Evolutionary conservation across 2,888 invertebrate genomes (phyloP).

Genomic region (Andrena praecox): DNA sequence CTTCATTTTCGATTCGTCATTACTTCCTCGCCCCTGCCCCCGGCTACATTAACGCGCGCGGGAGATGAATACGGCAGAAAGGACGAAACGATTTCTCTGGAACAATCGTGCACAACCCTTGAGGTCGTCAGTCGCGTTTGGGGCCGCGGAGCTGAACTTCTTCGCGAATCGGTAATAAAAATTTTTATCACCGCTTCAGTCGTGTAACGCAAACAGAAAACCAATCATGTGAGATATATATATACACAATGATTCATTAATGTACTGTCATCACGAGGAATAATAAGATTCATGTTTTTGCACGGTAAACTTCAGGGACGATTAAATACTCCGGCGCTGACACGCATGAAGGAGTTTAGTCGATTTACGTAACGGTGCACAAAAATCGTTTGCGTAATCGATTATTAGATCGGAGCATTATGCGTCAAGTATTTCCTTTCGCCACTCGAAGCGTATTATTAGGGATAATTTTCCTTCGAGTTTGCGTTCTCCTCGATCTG

Average conservation of each 20-base stretch:
- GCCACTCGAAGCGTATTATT: slow-evolving; percentile 20
- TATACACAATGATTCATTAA: slow-evolving; percentile 4
- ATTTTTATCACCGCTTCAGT: no score
- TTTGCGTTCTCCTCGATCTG: slow-evolving; percentile 13
- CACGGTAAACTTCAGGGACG: neutral
- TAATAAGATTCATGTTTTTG: neutral
- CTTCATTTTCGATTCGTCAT: slow-evolving; percentile 75
- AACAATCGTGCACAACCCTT: neutral
- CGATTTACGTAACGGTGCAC: slow-evolving; percentile 17
- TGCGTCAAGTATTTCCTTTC: slow-evolving; percentile 4
- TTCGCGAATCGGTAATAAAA: no score
- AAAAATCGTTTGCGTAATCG: slow-evolving; percentile 29
- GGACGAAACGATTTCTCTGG: slow-evolving; percentile 14
- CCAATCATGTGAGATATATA: no score
- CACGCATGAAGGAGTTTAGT: neutral
- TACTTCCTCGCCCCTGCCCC: slow-evolving; percentile 69
- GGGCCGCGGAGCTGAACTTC: neutral
- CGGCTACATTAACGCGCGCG: slow-evolving; percentile 44
- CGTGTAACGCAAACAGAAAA: no score
- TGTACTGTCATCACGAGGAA: neutral
- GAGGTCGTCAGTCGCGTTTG: neutral
- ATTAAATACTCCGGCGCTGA: neutral
- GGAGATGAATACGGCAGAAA: neutral
- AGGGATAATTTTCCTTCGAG: slow-evolving; percentile 9
- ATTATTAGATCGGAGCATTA: slow-evolving; percentile 9